Evolutionary conservation across 2,888 invertebrate genomes (phyloP).

Genomic region (Sinohyriopsis cumingii): DNA sequence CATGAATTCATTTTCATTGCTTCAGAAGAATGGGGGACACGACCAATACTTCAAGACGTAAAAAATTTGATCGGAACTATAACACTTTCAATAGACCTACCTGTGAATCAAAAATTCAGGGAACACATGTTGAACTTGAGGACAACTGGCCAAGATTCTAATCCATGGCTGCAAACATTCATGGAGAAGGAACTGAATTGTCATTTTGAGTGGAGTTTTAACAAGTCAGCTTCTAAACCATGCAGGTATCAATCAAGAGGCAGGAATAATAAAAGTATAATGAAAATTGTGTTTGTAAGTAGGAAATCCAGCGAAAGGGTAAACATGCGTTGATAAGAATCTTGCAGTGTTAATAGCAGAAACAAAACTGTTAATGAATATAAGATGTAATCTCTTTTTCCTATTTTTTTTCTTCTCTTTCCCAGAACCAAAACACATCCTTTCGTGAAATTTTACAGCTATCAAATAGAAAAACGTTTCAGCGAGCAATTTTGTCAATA

Average conservation of each 20-base stretch:
- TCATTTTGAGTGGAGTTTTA: constrained; percentile 40
- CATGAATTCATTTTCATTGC: constrained; percentile 33
- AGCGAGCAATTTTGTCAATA: no score
- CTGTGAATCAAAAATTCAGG: constrained; percentile 18
- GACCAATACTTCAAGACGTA: constrained; percentile 14
- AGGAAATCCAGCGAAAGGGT: no score
- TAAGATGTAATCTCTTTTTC: no score
- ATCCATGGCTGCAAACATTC: constrained; percentile 34
- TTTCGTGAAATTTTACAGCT: no score
- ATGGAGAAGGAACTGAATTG: constrained; percentile 33
- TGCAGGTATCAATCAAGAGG: constrained; percentile 17
- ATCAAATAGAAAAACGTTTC: no score
- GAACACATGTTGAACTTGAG: constrained; percentile 17
- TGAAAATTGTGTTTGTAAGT: no score
- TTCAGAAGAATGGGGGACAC: constrained; percentile 37
- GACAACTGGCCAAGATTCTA: constrained; percentile 5
- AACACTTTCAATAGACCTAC: constrained; percentile 28
- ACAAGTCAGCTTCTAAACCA: constrained; percentile 22
- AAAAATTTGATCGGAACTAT: constrained; percentile 25
- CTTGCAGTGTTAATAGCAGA: no score
- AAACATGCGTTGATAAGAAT: no score
- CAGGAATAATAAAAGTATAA: no score
- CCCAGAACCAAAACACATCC: no score
- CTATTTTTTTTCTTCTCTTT: no score
- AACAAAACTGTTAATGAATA: no score